Base-by-base conservation (phyloP, 2,888 invertebrate species). In the Eugnorisma glareosa region DNA sequence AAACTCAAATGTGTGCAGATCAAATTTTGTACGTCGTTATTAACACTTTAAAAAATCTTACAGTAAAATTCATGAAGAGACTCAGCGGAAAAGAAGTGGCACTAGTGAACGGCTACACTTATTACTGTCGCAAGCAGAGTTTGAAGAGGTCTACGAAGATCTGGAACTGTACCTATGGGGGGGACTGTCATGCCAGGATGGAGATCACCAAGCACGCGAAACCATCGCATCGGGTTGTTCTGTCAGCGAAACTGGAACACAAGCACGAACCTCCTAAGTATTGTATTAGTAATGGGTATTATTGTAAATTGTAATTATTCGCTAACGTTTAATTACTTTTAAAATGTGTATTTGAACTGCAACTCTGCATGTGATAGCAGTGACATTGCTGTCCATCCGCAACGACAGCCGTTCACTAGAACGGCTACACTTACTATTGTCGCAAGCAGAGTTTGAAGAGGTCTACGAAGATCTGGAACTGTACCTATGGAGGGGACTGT, bases 141-240 rank as follows among this genome's bases (percentile, higher is more conserved):
- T 35, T 80, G 15, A 73, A 79, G 31, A 80, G 69, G 54, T 67
- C 73, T 13, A 79, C 80, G 0, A 73, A 79, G 43, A 67, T 71
- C n/a, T 84, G 84, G 84, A 73, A 80, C 63, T 84, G 84, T 31
- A 84, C 81, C 93, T 70, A 45, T 37, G 77, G 80, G 37, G 80
- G 74, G 5, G 54, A 54, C 2, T 75, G 69, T 37, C 54, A 45
- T 2, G 80, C 80, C 1, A 67, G 51, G 37, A 67, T 81, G 80
- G 66, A 74, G n/a, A 79, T 80, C 37, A 79, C 80, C 37, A 80
- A 80, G n/a, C 35, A 80, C 24, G 61, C 10, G 21, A 73, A 70
- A 31, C 66, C 80, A 6, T 54, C 80, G 51, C 43, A 28, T 0
- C 80, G 80, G 6, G 35, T 45, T n/a, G 80, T 80, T 21, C 4